A percentile compares a stretch with the other conserved stretches of the same genome.
phyloP scores from a whole-genome alignment of 2,888 invertebrate species.

The Saturnia japonica region DNA sequence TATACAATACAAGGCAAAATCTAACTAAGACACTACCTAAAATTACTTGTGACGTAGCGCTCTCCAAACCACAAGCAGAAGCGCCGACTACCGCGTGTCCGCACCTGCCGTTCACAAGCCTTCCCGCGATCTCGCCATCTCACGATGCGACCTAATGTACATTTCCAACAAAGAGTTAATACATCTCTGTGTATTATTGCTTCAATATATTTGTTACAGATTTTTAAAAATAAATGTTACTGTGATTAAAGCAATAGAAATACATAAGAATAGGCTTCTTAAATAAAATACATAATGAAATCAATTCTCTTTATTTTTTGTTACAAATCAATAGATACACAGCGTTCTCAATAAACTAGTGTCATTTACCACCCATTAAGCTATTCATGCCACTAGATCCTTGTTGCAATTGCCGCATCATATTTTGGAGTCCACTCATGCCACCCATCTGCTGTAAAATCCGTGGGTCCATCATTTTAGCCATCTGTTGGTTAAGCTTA shows the following conservation, averaged over 20 bases:
- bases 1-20: too few species aligned
- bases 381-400: slow-evolving; percentile 84
- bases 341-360: slow-evolving; percentile 33
- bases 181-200: too few species aligned
- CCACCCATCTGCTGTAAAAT: slow-evolving; percentile 99
- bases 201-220: too few species aligned
- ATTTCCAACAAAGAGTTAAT: too few species aligned
- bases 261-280: background rate
- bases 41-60: too few species aligned
- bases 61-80: too few species aligned
- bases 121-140: too few species aligned
- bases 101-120: too few species aligned
- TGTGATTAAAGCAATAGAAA: background rate
- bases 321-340: slow-evolving; percentile 13
- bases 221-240: too few species aligned
- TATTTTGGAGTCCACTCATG: slow-evolving; percentile 96
- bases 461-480: slow-evolving; percentile 99
- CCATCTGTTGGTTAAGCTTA: slow-evolving; percentile 99
- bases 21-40: too few species aligned
- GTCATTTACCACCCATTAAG: slow-evolving; percentile 83
- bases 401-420: slow-evolving; percentile 96
- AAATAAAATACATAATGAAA: slow-evolving; percentile 19
- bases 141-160: too few species aligned
- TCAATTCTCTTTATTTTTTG: slow-evolving; percentile 16
- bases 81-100: too few species aligned